Conservation (phyloP, 1,140 invertebrate genomes). For the Lepidotrigona ventralis region DNA sequence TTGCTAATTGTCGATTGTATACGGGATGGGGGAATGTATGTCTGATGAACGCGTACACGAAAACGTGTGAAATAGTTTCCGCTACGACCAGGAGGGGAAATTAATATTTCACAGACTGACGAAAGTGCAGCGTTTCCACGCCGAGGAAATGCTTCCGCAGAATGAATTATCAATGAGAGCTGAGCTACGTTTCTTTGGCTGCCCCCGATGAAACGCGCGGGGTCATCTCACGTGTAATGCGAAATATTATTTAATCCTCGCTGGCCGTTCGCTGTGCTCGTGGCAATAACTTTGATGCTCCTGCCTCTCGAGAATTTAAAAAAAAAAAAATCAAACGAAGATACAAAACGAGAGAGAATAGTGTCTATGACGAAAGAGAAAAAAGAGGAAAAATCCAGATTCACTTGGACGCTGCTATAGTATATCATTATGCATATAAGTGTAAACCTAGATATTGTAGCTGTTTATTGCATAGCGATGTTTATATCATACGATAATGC, state of each 20-base stretch:
- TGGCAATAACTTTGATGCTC: slow-evolving; percentile 39
- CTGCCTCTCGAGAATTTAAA: slow-evolving; percentile 34
- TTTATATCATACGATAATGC: slow-evolving; percentile 57
- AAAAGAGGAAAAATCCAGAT: slow-evolving; percentile 17
- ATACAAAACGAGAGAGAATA: background rate
- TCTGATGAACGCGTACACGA: background rate
- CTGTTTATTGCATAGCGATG: slow-evolving; percentile 58
- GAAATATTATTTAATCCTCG: slow-evolving; percentile 80
- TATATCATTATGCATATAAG: slow-evolving; percentile 51
- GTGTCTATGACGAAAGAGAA: background rate
- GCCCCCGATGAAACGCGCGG: slow-evolving; percentile 20
- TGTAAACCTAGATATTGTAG: slow-evolving; percentile 58
- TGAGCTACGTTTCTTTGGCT: slow-evolving; percentile 53
- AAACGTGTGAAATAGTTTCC: background rate
- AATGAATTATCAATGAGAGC: slow-evolving; percentile 58
- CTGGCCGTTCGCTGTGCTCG: slow-evolving; percentile 69
- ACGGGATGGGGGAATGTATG: background rate
- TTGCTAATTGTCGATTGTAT: slow-evolving; percentile 58
- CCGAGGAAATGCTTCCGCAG: slow-evolving; percentile 1
- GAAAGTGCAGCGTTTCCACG: slow-evolving; percentile 47
- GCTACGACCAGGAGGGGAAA: slow-evolving; percentile 78
- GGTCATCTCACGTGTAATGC: slow-evolving; percentile 30
- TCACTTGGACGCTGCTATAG: slow-evolving; percentile 36
- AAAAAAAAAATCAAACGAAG: background rate
- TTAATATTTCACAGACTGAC: slow-evolving; percentile 72